Evolutionary conservation across 2,113 vertebrate genomes (phyloP).

Genomic region (Dryoscopus gambensis): DNA sequence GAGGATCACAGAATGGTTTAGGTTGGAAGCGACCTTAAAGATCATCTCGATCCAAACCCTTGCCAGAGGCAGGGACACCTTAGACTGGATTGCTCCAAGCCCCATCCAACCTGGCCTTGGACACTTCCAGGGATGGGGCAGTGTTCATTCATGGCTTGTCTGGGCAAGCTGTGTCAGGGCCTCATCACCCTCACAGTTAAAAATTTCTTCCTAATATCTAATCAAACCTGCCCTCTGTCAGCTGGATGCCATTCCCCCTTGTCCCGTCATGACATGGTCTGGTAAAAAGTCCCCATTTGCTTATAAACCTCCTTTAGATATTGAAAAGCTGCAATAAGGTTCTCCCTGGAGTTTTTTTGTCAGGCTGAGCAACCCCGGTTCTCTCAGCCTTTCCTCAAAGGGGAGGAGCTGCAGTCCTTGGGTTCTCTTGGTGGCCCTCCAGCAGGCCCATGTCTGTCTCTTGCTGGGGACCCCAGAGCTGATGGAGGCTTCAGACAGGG

Average conservation of each 20-base stretch:
- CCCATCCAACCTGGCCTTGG: background rate
- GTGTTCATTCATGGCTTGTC: background rate
- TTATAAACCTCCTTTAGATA: background rate
- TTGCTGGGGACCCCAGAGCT: background rate
- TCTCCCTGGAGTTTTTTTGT: background rate
- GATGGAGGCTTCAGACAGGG: background rate
- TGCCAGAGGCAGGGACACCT: background rate
- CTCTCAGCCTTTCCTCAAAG: background rate
- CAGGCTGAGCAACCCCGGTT: background rate
- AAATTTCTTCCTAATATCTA: background rate
- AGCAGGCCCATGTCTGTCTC: background rate
- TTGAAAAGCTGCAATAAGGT: background rate
- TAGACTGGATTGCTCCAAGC: background rate
- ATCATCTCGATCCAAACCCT: rapidly evolving
- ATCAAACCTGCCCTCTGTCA: background rate
- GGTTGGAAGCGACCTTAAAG: background rate
- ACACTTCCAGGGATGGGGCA: background rate
- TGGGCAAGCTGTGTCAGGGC: background rate
- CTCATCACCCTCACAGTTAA: background rate
- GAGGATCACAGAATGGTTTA: background rate
- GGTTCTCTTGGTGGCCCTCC: background rate
- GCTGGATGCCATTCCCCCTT: background rate
- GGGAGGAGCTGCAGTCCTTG: background rate
- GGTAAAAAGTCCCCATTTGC: background rate
- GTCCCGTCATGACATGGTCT: background rate